Percentiles rank a stretch among this genome's conserved stretches.
phyloP scores from a whole-genome alignment of 2,888 invertebrate genomes.

The Melitaea athalia region DNA sequence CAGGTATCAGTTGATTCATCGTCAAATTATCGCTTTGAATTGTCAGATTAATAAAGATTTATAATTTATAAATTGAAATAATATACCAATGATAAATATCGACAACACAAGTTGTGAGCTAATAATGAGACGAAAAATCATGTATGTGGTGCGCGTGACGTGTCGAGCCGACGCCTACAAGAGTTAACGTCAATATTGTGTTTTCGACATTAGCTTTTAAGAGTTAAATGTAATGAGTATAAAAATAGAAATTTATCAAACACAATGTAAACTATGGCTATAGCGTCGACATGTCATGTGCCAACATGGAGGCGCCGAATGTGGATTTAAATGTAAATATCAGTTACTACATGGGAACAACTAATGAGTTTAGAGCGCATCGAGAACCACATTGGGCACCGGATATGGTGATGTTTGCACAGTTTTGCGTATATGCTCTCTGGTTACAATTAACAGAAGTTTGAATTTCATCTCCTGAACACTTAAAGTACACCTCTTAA shows the following conservation, averaged over 20 bases:
- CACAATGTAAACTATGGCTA: slow-evolving; percentile 46
- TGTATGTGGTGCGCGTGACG: slow-evolving; percentile 40
- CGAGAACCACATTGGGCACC: slow-evolving; percentile 50
- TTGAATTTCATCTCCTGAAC: slow-evolving; percentile 76
- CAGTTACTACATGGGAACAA: slow-evolving; percentile 12
- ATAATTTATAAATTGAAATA: neutral
- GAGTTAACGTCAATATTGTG: slow-evolving; percentile 21
- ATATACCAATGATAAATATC: neutral
- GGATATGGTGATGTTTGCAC: slow-evolving; percentile 52
- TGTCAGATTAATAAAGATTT: neutral
- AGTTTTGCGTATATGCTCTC: slow-evolving; percentile 60
- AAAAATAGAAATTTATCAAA: slow-evolving; percentile 52
- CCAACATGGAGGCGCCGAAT: slow-evolving; percentile 57
- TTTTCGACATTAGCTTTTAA: slow-evolving; percentile 15
- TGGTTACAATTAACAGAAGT: slow-evolving; percentile 72
- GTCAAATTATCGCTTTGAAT: slow-evolving; percentile 39
- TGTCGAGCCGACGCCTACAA: slow-evolving; percentile 48
- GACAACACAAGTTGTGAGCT: slow-evolving; percentile 8
- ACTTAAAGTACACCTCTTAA: slow-evolving; percentile 83
- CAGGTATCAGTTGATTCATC: slow-evolving; percentile 39
- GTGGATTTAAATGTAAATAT: slow-evolving; percentile 34
- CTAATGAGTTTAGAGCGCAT: slow-evolving; percentile 11
- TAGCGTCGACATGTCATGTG: slow-evolving; percentile 52
- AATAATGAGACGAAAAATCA: slow-evolving; percentile 40
- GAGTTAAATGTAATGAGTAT: slow-evolving; percentile 43